These are phyloP conservation scores for Typhlomys cinereus DNA, from an alignment of 2,113 vertebrate species.

Conservation along the genomic window DNA sequence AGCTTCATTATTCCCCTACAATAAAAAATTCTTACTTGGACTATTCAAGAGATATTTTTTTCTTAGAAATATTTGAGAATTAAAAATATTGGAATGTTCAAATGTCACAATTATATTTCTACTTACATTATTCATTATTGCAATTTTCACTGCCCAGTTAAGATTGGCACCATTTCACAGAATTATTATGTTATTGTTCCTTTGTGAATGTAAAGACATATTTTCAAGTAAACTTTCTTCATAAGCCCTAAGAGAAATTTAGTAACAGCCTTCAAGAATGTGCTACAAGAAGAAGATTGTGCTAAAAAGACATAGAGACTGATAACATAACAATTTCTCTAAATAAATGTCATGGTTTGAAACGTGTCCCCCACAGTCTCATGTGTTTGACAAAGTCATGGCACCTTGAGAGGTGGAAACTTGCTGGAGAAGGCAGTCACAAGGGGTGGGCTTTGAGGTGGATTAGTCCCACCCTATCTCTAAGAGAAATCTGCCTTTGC, in stretches of 20 bases:
- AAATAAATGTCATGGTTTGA: too few species aligned
- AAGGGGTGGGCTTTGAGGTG: too few species aligned
- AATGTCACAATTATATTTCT: conserved; percentile 3
- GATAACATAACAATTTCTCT: not conserved
- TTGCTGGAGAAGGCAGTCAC: too few species aligned
- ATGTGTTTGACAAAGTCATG: too few species aligned
- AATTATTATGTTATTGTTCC: not conserved
- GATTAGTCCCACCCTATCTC: too few species aligned
- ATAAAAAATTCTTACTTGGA: not conserved
- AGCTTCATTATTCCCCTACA: not conserved
- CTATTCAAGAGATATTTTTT: not conserved
- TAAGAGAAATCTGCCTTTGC: too few species aligned
- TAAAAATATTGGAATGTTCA: not conserved
- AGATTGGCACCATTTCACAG: not conserved
- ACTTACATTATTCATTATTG: not conserved
- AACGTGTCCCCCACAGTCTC: too few species aligned
- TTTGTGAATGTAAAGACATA: not conserved
- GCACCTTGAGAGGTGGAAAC: too few species aligned
- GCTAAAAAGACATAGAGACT: not conserved
- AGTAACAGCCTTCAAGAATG: not conserved
- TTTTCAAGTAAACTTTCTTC: not conserved
- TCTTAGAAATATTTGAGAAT: conserved; percentile 25
- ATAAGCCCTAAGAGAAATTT: not conserved
- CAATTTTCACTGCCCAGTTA: conserved; percentile 29
- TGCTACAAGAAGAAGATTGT: not conserved